Base-by-base conservation (phyloP, 2,888 invertebrate species). In the Tetranychus piercei region DNA sequence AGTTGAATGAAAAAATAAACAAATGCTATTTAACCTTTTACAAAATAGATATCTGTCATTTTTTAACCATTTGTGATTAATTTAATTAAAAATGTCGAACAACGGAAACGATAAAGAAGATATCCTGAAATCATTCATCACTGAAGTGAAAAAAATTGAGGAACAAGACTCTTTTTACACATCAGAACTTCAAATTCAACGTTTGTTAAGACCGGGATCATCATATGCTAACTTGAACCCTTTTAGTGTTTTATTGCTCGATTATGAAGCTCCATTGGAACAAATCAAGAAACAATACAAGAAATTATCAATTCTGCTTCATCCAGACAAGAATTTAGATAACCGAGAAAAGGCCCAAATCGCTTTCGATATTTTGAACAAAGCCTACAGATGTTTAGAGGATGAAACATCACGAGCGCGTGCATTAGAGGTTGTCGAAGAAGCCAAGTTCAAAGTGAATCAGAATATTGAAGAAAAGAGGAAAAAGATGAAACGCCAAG, bases 171-270 rank as follows among this genome's bases (percentile, higher is more conserved):
- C 97, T 6, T 93, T 94, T 73, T 85, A 99, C 81, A 99, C 97
- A 69, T 91, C 96, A 43, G 90, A 90, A 82, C 95, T 96, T 85
- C 99, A 99, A 86, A 93, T 99, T 80, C 94, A 96, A 78, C 87
- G 99, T 80, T 86, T 99, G 77, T 87, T 95, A 75, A 87, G 97
- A 80, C 94, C 97, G 76, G 99, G 99, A 44, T 93, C 96, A 1
- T 95, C 97, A 15, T 99, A 99, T 85, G 92, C 97, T 83, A 99
- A 99, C 85, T 86, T 99, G 78, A 99, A 99, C 84, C 97, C 97
- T 1, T 85, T 84, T 80, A 85, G 85, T 81, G 85, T 85, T n/a
- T 67, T 77, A 20, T n/a, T 77, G 18, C 23, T 79, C 9, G 96
- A 97, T 80, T 93, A 94, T 18, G 92, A 93, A 78, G 87, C 89